Base-by-base conservation (phyloP, 2,888 invertebrate species). In the Prionchulus punctatus region DNA sequence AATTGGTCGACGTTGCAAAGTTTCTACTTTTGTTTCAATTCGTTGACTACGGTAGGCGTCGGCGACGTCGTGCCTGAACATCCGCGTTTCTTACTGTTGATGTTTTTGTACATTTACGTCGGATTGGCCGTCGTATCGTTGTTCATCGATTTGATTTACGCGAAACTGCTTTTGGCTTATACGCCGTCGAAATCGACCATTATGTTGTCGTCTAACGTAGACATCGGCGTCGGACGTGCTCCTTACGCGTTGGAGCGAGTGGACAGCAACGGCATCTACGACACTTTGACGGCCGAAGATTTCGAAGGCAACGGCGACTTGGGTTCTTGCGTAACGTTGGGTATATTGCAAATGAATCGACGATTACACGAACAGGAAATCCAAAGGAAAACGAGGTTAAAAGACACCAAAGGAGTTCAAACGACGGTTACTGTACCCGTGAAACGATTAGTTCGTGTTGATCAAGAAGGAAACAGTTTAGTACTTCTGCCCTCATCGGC, bases 21-120 rank as follows among this genome's bases (percentile, higher is more conserved):
- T 1, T 67, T 74, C 59, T 74, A 73, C 61, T 73, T 72, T 61
- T 67, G 73, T 21, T 71, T 73, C 62, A 67, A 70, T 53, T 65
- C 68, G 26, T 62, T 71, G 50, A 63, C 67, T 48, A 73, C 73
- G n/a, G 71, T 72, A 25, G 71, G 71, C 27, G 67, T 73, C 61
- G 66, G 70, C 36, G 66, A 72, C 59, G 62, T 71, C 21, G 54
- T 68, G 2, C 72, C 72, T 0, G 65, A 63, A 2, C 69, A 71
- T 55, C 69, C 69, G 23, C 67, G 68, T 50, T 69, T 66, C 58
- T 71, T 71, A 56, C 60, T 72, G 3, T 60, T 69, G 2, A 67
- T 70, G n/a, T 68, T 67, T 12, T 55, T 71, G 18, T 71, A 72
- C 55, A 62, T 72, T 25, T 68, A 71, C 58, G 57, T 71, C 31